Base-by-base conservation (phyloP, 2,888 invertebrate species). In the Torymus tubicola region DNA sequence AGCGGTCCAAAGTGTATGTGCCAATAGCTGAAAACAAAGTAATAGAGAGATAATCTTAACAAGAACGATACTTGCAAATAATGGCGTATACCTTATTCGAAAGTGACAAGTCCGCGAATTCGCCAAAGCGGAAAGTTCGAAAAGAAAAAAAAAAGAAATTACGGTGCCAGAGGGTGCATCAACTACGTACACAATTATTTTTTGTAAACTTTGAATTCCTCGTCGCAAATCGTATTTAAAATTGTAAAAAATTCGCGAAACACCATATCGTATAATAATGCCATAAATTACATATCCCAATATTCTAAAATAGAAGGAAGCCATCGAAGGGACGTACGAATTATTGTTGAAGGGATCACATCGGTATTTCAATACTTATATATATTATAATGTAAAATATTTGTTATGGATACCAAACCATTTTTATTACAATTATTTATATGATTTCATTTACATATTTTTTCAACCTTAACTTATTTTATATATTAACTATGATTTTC, bases 1-100 rank as follows among this genome's bases (percentile, higher is more conserved):
- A 87, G 88, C 84, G 89, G 88, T 89, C 89, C 88, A 89, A 85
- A 85, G 86, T 86, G 85, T 86, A 89, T 87, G 89, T 90, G 89
- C 89, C 89, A 90, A 90, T 87, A 87, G 86, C 84, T 70, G 42
- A 82, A 82, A 85, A 86, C 81, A 84, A 85, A 86, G 84, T 84
- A 74, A 83, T 84, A 83, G 81, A 50, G 16, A 64, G 58, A 18
- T 24, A 67, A 61, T 31, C 24, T 16, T 60, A 60, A 71, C 18
- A 13, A 4, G 58, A 24, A 58, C 24, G 24, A 58, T 55, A 13
- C 21, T 72, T 72, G 55, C 2, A 67, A 61, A 16, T 63, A 55
- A 80, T 52, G 61, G 24, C 55, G 65, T 71, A 75, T 50, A 68
- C 50, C 67, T 50, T 60, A 75, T 60, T 67, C 61, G 21, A 71